Evolutionary conservation across 2,797 vertebrate species (phyloP), one percentile per base, ranked within the genome.

Genomic region (Intellagama lesueurii): DNA sequence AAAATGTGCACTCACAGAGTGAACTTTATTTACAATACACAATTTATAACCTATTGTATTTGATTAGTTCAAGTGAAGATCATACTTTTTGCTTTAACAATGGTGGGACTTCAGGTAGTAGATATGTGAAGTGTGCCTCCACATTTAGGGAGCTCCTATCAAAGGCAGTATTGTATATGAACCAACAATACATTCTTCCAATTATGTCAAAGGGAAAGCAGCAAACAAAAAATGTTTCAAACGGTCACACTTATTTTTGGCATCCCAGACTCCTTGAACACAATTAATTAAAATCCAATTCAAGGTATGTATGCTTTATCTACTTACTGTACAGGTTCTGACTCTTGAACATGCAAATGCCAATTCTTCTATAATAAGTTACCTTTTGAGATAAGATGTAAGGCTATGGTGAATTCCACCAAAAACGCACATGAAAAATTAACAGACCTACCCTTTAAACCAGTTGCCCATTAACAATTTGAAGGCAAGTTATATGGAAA

Each of bases 1-100:
- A 99, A 99, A 98, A 98, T 99, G 98, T 98, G 98, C 99, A 99
- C 99, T 99, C 99, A 99, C 98, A 99, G 99, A 99, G 98, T 99
- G 98, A 99, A 99, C 98, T 99, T 98, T 99, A 99, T 99, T 97
- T 99, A 99, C 99, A 99, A 97, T 98, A 99, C 97, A 97, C 97
- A 97, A 97, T 98, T 98, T 97, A 98, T 98, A 98, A 98, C 97
- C 97, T 98, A 98, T 97, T 98, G 97, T 98, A 97, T 97, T 97
- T 97, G 95, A 97, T 98, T 97, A 98, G 97, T 97, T 98, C 97
- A 97, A 97, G 97, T 97, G 96, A 97, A 97, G 97, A 95, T 97
- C 96, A 95, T 96, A 97, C 95, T 94, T 96, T 96, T 97, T 96
- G 96, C 95, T 96, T 97, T 96, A 95, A 77, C 95, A 95, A 95